Base-by-base conservation (phyloP, 2,888 invertebrate genomes). In the Calameuta pallipes region DNA sequence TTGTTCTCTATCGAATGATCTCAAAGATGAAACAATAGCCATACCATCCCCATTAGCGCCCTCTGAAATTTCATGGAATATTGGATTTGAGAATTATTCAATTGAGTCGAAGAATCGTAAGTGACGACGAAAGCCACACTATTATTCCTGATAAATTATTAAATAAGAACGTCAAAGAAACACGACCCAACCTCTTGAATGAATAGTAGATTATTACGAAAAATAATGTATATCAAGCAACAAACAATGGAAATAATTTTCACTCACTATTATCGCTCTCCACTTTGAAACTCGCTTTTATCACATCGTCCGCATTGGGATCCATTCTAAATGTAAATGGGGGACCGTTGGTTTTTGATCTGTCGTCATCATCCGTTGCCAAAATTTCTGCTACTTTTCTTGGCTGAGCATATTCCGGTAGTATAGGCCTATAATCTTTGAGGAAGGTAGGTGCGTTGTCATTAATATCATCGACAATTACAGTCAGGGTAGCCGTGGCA, bases 31-130 rank as follows among this genome's bases (percentile, higher is more conserved):
- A n/a, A 99, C 97, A 76, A 98, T 97, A 75, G 99, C 99, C 96
- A 98, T 98, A 70, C 99, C 99, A 90, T 98, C 98, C 75, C 98
- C 98, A 89, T 98, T 98, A 75, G 98, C 98, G 84, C 98, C 98
- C 94, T 98, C 96, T 96, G 94, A 33, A 82, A 76, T n/a, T 31
- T 34, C 56, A 34, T 15, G 23, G 23, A 56, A 37, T 23, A 56
- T 23, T 23, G 56, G 23, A 9, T 56, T 23, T 56, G 2, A 56
- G 56, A 56, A 56, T 56, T 56, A 23, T 56, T 56, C 56, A 56
- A 56, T 9, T 56, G 23, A 56, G 56, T 56, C 56, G 6, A 56
- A 56, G 56, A 56, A 9, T 2, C 23, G 23, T 9, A 23, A 9
- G 23, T 23, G 9, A 23, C 56, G 56, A 56, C 1, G 9, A 1